A percentile compares a stretch with the other conserved stretches of the same genome.
These are phyloP conservation scores for Oophaga sylvatica DNA, from an alignment of 2,797 vertebrate genomes.

Conservation along the genomic window DNA sequence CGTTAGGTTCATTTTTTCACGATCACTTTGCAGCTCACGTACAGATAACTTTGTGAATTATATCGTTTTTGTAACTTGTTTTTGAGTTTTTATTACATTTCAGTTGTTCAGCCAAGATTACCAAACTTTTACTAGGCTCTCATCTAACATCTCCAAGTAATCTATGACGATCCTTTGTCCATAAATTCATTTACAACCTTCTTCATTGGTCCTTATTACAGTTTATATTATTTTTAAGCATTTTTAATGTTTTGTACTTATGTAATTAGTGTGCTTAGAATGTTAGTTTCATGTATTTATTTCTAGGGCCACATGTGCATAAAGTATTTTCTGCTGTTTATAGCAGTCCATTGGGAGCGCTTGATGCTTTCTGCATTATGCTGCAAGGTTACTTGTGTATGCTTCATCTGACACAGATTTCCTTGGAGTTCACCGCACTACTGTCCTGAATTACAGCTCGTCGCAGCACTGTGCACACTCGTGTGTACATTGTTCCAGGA, in stretches of 20 bases:
- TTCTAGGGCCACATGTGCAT: not conserved
- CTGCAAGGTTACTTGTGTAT: conserved; percentile 27
- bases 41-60: too few relatives aligned
- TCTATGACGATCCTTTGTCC: too few relatives aligned
- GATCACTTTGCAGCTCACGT: too few relatives aligned
- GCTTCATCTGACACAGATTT: conserved; percentile 41
- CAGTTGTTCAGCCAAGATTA: too few relatives aligned
- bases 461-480: conserved; percentile 14
- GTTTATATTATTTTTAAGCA: not conserved
- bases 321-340: not conserved
- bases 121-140: too few relatives aligned
- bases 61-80: too few relatives aligned
- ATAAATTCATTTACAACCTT: not conserved
- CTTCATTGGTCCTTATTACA: not conserved
- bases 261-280: not conserved
- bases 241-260: not conserved
- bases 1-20: too few relatives aligned
- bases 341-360: not conserved
- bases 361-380: not conserved
- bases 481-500: conserved; percentile 27
- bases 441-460: conserved; percentile 12
- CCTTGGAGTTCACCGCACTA: conserved; percentile 20
- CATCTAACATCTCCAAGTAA: too few relatives aligned
- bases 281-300: not conserved
- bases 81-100: too few relatives aligned